Evolutionary conservation across 2,797 vertebrate species (phyloP).

Genomic region (Luscinia luscinia): DNA sequence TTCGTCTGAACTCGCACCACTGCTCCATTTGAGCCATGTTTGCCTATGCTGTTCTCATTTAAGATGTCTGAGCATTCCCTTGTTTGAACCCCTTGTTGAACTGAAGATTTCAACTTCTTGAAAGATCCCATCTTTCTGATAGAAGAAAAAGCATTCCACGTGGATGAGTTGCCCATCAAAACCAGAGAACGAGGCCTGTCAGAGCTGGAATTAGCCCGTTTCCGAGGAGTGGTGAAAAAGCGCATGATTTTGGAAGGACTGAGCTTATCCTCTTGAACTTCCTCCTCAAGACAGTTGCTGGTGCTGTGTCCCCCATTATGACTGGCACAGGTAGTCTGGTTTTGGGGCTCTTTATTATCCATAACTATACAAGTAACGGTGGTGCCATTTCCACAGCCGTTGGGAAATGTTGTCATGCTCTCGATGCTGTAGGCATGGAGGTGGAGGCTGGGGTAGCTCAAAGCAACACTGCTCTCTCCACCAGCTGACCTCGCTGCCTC

Average conservation of each 20-base stretch:
- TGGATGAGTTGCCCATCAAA: slow-evolving; percentile 77
- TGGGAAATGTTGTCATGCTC: slow-evolving; percentile 75
- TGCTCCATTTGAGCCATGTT: slow-evolving; percentile 46
- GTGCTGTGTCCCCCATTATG: slow-evolving; percentile 56
- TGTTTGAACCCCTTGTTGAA: slow-evolving; percentile 91
- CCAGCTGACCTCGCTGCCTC: slow-evolving; percentile 30
- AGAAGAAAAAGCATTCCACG: slow-evolving; percentile 87
- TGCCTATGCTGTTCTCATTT: slow-evolving; percentile 30
- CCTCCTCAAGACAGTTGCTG: slow-evolving; percentile 4
- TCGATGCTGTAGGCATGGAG: slow-evolving; percentile 35
- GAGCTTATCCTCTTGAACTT: slow-evolving; percentile 76
- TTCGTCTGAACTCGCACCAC: slow-evolving; percentile 23
- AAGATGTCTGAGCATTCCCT: slow-evolving; percentile 74
- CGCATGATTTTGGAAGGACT: slow-evolving; percentile 87
- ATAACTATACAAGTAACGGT: slow-evolving; percentile 59
- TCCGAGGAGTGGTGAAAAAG: slow-evolving; percentile 85
- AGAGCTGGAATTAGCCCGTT: slow-evolving; percentile 61
- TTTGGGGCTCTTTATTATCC: slow-evolving; percentile 63
- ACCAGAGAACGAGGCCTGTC: slow-evolving; percentile 78
- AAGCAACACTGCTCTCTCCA: slow-evolving; percentile 59
- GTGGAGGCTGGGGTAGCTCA: slow-evolving; percentile 64
- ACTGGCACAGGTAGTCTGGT: slow-evolving; percentile 38
- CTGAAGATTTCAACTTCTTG: slow-evolving; percentile 92
- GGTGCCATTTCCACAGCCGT: slow-evolving; percentile 69
- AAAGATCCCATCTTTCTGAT: slow-evolving; percentile 94